Conservation (phyloP, 2,797 vertebrate genomes). For the Xiphophorus birchmanni region DNA sequence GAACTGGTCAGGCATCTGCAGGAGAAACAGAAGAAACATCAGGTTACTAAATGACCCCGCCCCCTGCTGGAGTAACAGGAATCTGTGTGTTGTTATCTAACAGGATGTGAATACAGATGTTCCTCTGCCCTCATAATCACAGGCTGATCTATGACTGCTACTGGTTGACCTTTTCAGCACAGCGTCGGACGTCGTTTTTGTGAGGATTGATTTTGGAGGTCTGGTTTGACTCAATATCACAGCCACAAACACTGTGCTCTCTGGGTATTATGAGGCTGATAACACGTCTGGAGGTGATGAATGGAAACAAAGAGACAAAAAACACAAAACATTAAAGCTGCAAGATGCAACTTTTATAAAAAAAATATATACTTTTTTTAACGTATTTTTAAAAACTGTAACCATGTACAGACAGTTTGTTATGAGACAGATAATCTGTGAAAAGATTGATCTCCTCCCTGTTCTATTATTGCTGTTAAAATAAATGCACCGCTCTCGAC, state of each 20-base stretch:
- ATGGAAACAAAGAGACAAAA: too few species aligned
- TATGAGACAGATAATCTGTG: too few species aligned
- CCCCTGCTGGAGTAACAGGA: neutral
- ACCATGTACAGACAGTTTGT: too few species aligned
- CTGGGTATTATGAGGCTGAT: neutral
- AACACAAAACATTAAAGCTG: too few species aligned
- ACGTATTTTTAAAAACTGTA: too few species aligned
- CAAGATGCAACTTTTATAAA: too few species aligned
- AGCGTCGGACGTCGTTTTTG: neutral
- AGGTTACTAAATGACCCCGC: neutral
- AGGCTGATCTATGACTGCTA: neutral
- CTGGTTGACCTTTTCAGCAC: slow-evolving; percentile 6
- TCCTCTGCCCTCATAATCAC: neutral
- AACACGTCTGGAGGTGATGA: too few species aligned
- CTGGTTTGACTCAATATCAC: neutral
- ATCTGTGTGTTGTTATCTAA: neutral
- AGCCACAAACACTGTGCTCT: neutral
- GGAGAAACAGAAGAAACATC: neutral
- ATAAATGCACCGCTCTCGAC: too few species aligned
- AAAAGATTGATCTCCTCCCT: too few species aligned
- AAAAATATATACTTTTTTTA: too few species aligned
- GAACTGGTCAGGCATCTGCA: slow-evolving; percentile 92
- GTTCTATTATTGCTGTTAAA: too few species aligned
- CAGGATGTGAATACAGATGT: neutral
- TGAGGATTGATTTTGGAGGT: neutral